Evolutionary conservation across 2,888 invertebrate genomes (phyloP).

Genomic region (Thumatha senex): DNA sequence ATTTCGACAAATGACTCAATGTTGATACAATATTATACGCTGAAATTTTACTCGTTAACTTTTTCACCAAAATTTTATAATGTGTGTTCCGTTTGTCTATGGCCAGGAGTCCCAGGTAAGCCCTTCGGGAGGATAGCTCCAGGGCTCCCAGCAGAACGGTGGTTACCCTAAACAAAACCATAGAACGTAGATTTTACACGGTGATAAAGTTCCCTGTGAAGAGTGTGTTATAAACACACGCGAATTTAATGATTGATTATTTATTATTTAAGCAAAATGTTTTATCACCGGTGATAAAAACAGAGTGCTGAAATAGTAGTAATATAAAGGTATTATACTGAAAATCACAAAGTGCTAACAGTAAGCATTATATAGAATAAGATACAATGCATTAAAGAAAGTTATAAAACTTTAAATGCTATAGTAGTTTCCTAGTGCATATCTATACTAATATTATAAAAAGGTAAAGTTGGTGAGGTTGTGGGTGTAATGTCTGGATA

Average conservation of each 20-base stretch:
- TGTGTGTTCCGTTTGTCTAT: too few relatives aligned
- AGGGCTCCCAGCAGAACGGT: too few relatives aligned
- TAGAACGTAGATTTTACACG: constrained; percentile 49
- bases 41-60: constrained; percentile 3
- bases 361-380: background rate
- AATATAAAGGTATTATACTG: constrained; percentile 5
- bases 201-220: constrained; percentile 47
- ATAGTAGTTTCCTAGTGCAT: background rate
- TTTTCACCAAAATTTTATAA: background rate
- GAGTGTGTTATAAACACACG: constrained; percentile 32
- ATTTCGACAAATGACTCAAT: constrained; percentile 15
- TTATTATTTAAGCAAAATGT: constrained; percentile 17
- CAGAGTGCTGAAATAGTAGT: constrained; percentile 3
- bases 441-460: too few relatives aligned
- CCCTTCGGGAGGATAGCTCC: too few relatives aligned
- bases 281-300: constrained; percentile 17
- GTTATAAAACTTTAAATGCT: too few relatives aligned
- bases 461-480: too few relatives aligned
- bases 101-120: too few relatives aligned
- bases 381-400: background rate
- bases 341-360: constrained; percentile 2
- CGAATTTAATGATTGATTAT: constrained; percentile 27
- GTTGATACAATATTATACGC: constrained; percentile 7
- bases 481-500: too few relatives aligned
- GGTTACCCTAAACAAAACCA: constrained; percentile 41